Evolutionary conservation across 1,140 invertebrate genomes (phyloP).

Genomic region (Diachasma alloeum): DNA sequence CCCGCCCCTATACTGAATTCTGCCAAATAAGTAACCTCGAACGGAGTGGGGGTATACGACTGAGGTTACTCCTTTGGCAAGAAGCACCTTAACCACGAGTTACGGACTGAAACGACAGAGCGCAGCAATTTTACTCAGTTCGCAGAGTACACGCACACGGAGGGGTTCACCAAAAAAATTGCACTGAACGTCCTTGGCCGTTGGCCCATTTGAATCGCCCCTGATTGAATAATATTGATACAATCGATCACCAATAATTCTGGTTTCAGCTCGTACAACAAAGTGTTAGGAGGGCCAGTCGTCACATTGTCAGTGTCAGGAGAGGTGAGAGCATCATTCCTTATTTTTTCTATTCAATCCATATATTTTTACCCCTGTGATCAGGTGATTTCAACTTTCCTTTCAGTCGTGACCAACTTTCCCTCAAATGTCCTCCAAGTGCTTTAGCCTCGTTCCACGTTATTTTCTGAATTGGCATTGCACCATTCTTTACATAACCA

Average conservation of each 20-base stretch:
- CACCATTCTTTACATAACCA: slow-evolving; percentile 4
- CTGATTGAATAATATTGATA: neutral
- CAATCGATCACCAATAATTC: slow-evolving; percentile 6
- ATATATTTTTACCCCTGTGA: neutral
- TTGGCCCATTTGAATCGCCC: neutral
- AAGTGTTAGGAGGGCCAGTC: slow-evolving; percentile 33
- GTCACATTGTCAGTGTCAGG: slow-evolving; percentile 26
- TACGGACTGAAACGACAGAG: neutral
- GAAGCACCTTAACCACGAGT: neutral
- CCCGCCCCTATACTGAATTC: too few relatives aligned
- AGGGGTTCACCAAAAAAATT: neutral
- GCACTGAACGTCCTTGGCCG: neutral
- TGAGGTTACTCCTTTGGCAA: too few relatives aligned
- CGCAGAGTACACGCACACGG: neutral
- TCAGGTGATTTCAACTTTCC: neutral
- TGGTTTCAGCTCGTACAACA: slow-evolving; percentile 45
- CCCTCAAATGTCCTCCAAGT: neutral
- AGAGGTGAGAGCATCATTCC: slow-evolving; percentile 35
- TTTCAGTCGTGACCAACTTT: neutral
- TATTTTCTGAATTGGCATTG: neutral
- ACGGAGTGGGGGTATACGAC: too few relatives aligned
- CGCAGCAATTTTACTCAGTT: neutral
- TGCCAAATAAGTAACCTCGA: too few relatives aligned
- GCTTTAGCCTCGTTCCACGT: neutral
- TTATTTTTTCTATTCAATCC: neutral